Evolutionary conservation across 2,797 vertebrate species (phyloP).

Genomic region (Nannoperca obscura): DNA sequence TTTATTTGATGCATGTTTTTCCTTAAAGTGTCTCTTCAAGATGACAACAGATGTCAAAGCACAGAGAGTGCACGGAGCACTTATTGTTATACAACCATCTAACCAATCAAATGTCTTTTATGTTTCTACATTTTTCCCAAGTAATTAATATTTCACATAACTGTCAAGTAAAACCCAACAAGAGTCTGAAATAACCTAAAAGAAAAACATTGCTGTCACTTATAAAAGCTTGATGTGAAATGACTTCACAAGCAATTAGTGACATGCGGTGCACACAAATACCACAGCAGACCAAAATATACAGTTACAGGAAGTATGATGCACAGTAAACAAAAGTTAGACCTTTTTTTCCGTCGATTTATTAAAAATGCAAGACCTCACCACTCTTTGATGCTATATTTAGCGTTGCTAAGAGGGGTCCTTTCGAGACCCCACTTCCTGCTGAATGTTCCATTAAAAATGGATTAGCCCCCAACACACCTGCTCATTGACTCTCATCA

Average conservation of each 20-base stretch:
- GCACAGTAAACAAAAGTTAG: background rate
- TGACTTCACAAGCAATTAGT: constrained; percentile 27
- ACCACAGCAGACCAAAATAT: constrained; percentile 13
- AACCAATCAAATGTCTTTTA: constrained; percentile 9
- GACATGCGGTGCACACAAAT: constrained; percentile 15
- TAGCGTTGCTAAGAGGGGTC: constrained; percentile 48
- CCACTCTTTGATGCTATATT: constrained; percentile 64
- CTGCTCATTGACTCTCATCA: constrained; percentile 50
- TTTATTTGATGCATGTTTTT: constrained; percentile 1
- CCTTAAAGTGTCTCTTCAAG: background rate
- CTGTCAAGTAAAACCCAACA: constrained; percentile 20
- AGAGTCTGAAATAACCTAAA: constrained; percentile 18
- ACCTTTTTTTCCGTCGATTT: constrained; percentile 17
- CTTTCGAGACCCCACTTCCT: constrained; percentile 61
- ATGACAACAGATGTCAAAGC: background rate
- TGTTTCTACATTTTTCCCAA: background rate
- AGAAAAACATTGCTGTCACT: background rate
- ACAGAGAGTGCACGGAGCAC: background rate
- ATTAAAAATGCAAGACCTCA: constrained; percentile 51
- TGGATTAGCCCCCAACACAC: constrained; percentile 59
- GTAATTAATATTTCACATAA: constrained; percentile 11
- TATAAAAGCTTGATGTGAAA: constrained; percentile 35
- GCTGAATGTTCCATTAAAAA: constrained; percentile 72
- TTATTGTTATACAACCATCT: background rate
- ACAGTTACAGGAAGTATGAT: background rate